Evolutionary conservation across 2,113 vertebrate species (phyloP).

Genomic region (Sebastes schlegelii): DNA sequence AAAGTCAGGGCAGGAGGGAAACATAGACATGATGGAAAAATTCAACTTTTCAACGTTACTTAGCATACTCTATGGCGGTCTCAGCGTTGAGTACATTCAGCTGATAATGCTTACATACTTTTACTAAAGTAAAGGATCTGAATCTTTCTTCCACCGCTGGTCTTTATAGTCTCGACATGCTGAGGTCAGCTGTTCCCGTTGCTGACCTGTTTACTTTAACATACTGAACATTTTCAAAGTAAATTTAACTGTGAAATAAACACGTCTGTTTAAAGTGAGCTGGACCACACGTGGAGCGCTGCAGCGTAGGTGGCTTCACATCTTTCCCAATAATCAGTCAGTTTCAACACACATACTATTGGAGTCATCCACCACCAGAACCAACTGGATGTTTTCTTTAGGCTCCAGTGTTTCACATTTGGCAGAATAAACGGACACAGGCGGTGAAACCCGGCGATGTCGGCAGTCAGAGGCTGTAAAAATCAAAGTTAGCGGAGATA

Average conservation of each 20-base stretch:
- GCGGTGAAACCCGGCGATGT: neutral
- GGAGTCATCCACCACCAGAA: neutral
- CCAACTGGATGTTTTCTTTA: neutral
- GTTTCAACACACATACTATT: neutral
- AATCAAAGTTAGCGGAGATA: neutral
- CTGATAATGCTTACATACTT: too few relatives aligned
- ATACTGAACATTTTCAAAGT: neutral
- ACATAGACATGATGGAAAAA: too few relatives aligned
- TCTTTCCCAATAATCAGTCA: neutral
- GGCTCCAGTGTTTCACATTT: neutral
- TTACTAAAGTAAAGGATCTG: too few relatives aligned
- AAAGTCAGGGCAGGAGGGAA: too few relatives aligned
- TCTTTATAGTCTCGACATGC: neutral
- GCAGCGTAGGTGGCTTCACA: neutral
- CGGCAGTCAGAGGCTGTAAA: slow-evolving; percentile 3
- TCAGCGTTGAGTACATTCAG: too few relatives aligned
- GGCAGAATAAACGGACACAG: neutral
- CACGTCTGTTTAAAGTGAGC: neutral
- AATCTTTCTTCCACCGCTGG: too few relatives aligned
- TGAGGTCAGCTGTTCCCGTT: neutral
- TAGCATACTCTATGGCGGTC: too few relatives aligned
- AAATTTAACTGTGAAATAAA: neutral
- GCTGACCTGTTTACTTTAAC: neutral
- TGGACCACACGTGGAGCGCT: slow-evolving; percentile 12
- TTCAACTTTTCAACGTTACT: too few relatives aligned